Evolutionary conservation across 2,888 invertebrate genomes (phyloP).

Genomic region (Catonia carolina): DNA sequence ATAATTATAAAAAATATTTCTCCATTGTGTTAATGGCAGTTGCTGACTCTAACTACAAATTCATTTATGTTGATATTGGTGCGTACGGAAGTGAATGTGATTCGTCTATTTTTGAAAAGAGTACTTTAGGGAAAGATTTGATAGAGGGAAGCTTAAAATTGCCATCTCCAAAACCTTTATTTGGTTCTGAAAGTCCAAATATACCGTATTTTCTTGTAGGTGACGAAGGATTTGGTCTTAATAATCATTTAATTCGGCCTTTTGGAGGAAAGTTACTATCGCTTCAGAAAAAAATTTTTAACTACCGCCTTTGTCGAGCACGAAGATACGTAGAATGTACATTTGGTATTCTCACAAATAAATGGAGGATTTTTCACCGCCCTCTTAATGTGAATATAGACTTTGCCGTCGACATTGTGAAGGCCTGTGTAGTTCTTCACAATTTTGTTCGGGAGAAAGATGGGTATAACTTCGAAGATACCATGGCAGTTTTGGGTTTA

Average conservation of each 20-base stretch:
- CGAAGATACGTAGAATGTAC: too few relatives aligned
- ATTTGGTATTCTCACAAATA: conserved; percentile 37
- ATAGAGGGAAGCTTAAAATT: not conserved
- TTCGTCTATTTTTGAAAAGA: not conserved
- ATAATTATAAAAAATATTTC: not conserved
- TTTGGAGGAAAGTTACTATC: conserved; percentile 30
- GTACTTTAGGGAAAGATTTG: not conserved
- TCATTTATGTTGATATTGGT: too few relatives aligned
- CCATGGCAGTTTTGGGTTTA: too few relatives aligned
- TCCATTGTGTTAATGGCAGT: not conserved
- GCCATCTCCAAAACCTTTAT: not conserved
- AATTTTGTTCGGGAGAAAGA: conserved; percentile 31
- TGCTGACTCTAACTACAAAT: conserved; percentile 1
- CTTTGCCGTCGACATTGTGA: too few relatives aligned
- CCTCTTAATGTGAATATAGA: too few relatives aligned
- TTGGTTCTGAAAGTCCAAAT: too few relatives aligned
- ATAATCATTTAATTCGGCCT: conserved; percentile 30
- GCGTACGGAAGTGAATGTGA: too few relatives aligned
- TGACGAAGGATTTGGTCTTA: too few relatives aligned
- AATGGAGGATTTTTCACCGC: conserved; percentile 39
- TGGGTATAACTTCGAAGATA: too few relatives aligned
- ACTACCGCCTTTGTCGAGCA: conserved; percentile 33
- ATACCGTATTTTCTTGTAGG: too few relatives aligned
- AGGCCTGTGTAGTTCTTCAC: conserved; percentile 30
- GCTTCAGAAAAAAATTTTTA: conserved; percentile 32